A percentile compares a stretch with the other conserved stretches of the same genome.
These are phyloP conservation scores for Homarus gammarus DNA, from an alignment of 2,888 invertebrate species.

Conservation along the genomic window DNA sequence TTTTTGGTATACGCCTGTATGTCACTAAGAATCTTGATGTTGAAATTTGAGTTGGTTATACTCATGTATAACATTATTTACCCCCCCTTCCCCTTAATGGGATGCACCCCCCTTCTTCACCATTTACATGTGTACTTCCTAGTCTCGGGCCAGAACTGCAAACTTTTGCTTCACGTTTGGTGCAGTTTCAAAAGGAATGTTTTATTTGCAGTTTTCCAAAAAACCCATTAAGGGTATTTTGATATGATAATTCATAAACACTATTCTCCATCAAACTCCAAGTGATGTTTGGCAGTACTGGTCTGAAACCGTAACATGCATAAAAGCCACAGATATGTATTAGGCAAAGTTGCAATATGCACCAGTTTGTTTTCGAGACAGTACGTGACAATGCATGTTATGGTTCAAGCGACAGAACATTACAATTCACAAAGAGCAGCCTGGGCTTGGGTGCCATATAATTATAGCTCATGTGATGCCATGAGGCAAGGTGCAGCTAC, in stretches of 20 bases:
- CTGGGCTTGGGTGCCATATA: slow-evolving; percentile 58
- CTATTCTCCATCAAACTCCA: not conserved
- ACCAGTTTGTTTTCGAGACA: slow-evolving; percentile 2
- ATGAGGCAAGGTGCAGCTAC: slow-evolving; percentile 59
- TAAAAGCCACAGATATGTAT: slow-evolving; percentile 29
- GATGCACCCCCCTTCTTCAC: slow-evolving; percentile 25
- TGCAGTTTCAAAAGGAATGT: not conserved
- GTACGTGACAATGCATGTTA: slow-evolving; percentile 41
- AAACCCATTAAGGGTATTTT: not conserved
- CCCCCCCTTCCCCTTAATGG: slow-evolving; percentile 14
- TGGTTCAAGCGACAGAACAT: slow-evolving; percentile 30
- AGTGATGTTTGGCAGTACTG: slow-evolving; percentile 1
- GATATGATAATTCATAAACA: not conserved
- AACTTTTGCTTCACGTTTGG: slow-evolving; percentile 23
- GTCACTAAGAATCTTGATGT: slow-evolving; percentile 1
- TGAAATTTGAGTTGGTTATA: not conserved
- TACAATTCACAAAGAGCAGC: slow-evolving; percentile 47
- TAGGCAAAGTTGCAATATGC: not conserved
- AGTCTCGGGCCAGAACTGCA: slow-evolving; percentile 60
- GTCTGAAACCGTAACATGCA: slow-evolving; percentile 44
- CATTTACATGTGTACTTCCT: slow-evolving; percentile 48
- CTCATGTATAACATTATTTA: slow-evolving; percentile 19
- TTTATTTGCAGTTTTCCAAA: slow-evolving; percentile 13
- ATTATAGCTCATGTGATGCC: slow-evolving; percentile 47
- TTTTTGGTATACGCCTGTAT: not conserved